Base-by-base conservation (phyloP, 92 coral and sea anemone genomes). In the Phenganax stokvisi region DNA sequence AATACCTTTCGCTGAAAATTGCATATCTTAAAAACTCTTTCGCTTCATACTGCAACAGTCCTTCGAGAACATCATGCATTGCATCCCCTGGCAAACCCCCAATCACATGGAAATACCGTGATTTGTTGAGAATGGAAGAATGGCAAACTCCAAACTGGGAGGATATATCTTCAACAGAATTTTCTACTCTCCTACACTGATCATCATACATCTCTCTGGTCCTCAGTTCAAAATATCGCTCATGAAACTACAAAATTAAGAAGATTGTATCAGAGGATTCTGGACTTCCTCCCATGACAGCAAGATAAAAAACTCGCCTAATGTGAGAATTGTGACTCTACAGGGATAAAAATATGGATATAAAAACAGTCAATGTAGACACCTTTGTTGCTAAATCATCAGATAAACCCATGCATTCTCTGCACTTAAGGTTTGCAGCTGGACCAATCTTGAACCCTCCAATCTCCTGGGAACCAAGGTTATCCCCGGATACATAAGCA, bases 31-130 rank as follows among this genome's bases (percentile, higher is more conserved):
- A 51, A 12, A 84, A 54, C 67, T 84, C 87, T 56, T 84, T 84
- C 62, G 76, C 60, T 17, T 76, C 86, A 57, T 75, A 76, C 55
- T 84, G 83, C 7, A 83, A 37, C 0, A 74, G 12, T 0, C 86
- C 86, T 61, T 83, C 86, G 13, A 73, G 80, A 10, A 83, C 37
- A 73, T 83, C 86, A 75, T 83, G 86, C 86, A 83, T 83, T 0
- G 81, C 80, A 83, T 83, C 81, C 6, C 86, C 86, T 0, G 86
- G 86, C 13, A 83, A 51, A 11, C 74, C 67, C 2, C 72, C 82
- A 57, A 83, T 54, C 0, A 84, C 87, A 77, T 84, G 83, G 59
- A 77, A 84, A 65, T 76, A 84, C 51, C 70, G 79, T 25, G 83
- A 84, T 29, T 84, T 66, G 30, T 28, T 7, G 76, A 64, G 17